A percentile compares a stretch with the other conserved stretches of the same genome.
These are phyloP conservation scores for Plotosus lineatus DNA, from an alignment of 2,113 vertebrate genomes.

Conservation along the genomic window DNA sequence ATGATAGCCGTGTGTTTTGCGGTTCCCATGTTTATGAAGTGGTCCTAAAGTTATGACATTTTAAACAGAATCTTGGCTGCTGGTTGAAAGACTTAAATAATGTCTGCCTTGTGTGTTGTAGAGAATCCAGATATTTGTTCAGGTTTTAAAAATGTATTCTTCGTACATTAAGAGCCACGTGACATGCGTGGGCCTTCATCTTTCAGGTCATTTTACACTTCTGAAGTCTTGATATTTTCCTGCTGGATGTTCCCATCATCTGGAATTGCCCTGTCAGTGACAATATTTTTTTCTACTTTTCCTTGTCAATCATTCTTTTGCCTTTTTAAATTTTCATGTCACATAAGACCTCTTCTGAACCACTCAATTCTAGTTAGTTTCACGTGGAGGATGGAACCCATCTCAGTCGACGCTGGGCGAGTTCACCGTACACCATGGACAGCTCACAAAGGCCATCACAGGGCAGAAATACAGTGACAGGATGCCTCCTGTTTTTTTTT, in stretches of 20 bases:
- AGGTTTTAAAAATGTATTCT: background rate
- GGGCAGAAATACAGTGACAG: too few relatives aligned
- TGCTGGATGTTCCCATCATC: background rate
- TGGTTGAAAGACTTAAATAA: background rate
- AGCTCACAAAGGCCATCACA: too few relatives aligned
- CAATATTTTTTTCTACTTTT: constrained; percentile 6
- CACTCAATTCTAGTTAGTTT: too few relatives aligned
- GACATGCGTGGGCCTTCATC: background rate
- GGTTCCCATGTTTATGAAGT: background rate
- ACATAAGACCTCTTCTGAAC: too few relatives aligned
- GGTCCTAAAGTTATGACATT: background rate
- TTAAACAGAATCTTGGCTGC: background rate
- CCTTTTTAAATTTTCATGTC: constrained; percentile 5
- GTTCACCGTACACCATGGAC: too few relatives aligned
- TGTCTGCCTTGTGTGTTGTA: background rate
- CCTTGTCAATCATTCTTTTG: constrained; percentile 10
- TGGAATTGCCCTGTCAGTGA: constrained; percentile 18
- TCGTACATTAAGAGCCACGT: background rate
- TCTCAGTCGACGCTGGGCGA: too few relatives aligned
- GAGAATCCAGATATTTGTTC: background rate
- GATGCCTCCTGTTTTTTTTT: too few relatives aligned
- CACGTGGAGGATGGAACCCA: too few relatives aligned
- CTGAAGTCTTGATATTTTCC: background rate
- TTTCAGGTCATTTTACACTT: background rate
- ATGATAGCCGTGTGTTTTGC: background rate